phyloP scores from a whole-genome alignment of 1,140 invertebrate genomes.

The Rhysida immarginata region DNA sequence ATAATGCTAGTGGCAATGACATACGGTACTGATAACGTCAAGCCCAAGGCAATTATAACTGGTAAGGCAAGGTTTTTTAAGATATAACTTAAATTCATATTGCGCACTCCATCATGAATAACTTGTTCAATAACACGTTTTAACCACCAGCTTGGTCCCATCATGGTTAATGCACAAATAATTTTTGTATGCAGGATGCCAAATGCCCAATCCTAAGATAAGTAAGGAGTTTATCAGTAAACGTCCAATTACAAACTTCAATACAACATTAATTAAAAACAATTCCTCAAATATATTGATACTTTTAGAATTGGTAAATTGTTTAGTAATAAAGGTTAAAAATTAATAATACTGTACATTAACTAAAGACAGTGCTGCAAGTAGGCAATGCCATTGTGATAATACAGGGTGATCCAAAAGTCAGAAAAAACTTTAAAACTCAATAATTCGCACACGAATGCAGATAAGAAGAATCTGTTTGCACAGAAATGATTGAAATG shows the following conservation, averaged over 20 bases:
- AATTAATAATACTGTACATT: too few species aligned
- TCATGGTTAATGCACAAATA: conserved; percentile 88
- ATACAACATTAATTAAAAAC: conserved; percentile 6
- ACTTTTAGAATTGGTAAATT: background rate
- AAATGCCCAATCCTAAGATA: conserved; percentile 73
- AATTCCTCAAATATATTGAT: conserved; percentile 12
- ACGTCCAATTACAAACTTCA: background rate
- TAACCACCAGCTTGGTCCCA: conserved; percentile 92
- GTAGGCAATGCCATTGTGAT: too few species aligned
- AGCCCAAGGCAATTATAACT: conserved; percentile 67
- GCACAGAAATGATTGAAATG: too few species aligned
- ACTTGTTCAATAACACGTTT: conserved; percentile 74
- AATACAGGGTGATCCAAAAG: too few species aligned
- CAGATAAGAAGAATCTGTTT: too few species aligned
- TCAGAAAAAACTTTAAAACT: too few species aligned
- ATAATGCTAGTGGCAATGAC: conserved; percentile 65
- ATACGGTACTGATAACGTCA: conserved; percentile 79
- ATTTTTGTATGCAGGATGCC: conserved; percentile 97
- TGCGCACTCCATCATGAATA: conserved; percentile 72
- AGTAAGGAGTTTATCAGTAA: background rate
- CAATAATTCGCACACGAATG: too few species aligned
- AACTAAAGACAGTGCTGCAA: too few species aligned
- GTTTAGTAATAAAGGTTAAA: too few species aligned
- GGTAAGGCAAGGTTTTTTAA: conserved; percentile 72
- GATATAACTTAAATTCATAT: conserved; percentile 80